Percentiles rank a stretch among this genome's conserved stretches.
These are phyloP conservation scores for Mionectes macconnelli DNA, from an alignment of 2,113 vertebrate genomes.

Conservation along the genomic window DNA sequence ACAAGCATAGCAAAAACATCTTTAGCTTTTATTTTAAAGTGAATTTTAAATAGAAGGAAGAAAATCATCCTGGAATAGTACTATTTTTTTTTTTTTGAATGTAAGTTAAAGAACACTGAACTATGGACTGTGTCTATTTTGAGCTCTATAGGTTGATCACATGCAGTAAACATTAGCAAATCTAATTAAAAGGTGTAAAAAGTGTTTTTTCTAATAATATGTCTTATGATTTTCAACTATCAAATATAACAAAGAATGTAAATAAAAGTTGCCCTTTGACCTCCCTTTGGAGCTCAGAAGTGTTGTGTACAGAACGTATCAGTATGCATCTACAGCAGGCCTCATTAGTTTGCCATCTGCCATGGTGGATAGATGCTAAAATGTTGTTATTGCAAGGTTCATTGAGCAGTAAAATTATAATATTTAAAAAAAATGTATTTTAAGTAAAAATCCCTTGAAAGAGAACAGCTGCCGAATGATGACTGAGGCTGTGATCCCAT, in stretches of 20 bases:
- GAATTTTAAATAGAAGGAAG: neutral
- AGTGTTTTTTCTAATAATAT: slow-evolving; percentile 45
- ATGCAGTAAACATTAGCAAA: slow-evolving; percentile 13
- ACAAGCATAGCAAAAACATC: neutral
- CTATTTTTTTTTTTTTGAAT: neutral
- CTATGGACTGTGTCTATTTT: neutral
- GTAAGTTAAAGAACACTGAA: neutral
- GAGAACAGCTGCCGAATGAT: slow-evolving; percentile 58
- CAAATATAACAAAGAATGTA: slow-evolving; percentile 60
- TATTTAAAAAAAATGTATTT: slow-evolving; percentile 43
- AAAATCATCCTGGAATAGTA: rapidly evolving
- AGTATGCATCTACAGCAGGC: slow-evolving; percentile 75
- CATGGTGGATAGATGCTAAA: slow-evolving; percentile 79
- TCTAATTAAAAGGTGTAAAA: slow-evolving; percentile 50
- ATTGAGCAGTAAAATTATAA: slow-evolving; percentile 85
- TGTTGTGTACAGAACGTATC: slow-evolving; percentile 70
- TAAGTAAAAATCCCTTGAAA: slow-evolving; percentile 63
- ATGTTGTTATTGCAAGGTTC: slow-evolving; percentile 82
- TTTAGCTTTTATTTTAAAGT: neutral
- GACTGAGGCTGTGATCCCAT: slow-evolving; percentile 15
- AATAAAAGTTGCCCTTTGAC: slow-evolving; percentile 73
- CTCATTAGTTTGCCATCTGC: slow-evolving; percentile 90
- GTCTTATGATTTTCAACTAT: slow-evolving; percentile 16
- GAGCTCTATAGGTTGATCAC: neutral
- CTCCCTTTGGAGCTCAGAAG: slow-evolving; percentile 53